Evolutionary conservation across 1,140 invertebrate genomes (phyloP).

Genomic region (Drosophila kohkoa): DNA sequence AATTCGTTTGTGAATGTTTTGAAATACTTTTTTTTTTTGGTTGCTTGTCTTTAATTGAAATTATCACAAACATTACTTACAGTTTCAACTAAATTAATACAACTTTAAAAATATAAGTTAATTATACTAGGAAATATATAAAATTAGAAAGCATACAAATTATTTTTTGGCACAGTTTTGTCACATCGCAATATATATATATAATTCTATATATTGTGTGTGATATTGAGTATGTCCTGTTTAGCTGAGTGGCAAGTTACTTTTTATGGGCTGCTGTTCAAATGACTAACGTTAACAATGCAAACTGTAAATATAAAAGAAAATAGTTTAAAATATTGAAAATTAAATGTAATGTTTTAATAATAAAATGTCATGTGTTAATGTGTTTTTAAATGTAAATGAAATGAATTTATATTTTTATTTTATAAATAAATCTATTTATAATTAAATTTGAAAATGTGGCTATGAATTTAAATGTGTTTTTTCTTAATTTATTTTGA

Average conservation of each 20-base stretch:
- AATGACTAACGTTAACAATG: conserved; percentile 2
- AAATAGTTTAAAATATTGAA: not conserved
- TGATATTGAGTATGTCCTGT: conserved; percentile 27
- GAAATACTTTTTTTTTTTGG: conserved; percentile 28
- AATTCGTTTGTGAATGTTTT: conserved; percentile 14
- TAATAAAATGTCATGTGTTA: too few species aligned
- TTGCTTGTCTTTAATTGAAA: conserved; percentile 60
- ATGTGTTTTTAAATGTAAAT: too few species aligned
- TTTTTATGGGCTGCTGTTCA: not conserved
- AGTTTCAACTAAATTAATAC: conserved; percentile 62
- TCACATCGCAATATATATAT: conserved; percentile 6
- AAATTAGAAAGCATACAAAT: conserved; percentile 36
- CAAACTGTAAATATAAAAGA: conserved; percentile 5
- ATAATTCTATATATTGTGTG: not conserved
- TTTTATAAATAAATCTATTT: too few species aligned
- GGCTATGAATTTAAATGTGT: too few species aligned
- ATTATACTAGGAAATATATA: conserved; percentile 57
- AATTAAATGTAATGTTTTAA: not conserved
- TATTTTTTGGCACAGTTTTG: conserved; percentile 68
- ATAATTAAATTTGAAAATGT: too few species aligned
- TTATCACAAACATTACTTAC: conserved; percentile 75
- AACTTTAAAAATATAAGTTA: conserved; percentile 67
- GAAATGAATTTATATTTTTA: too few species aligned
- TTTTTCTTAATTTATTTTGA: too few species aligned
- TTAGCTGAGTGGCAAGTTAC: conserved; percentile 25